phyloP scores from a whole-genome alignment of 2,888 invertebrate genomes.

The Zaprionus obscuricornis region DNA sequence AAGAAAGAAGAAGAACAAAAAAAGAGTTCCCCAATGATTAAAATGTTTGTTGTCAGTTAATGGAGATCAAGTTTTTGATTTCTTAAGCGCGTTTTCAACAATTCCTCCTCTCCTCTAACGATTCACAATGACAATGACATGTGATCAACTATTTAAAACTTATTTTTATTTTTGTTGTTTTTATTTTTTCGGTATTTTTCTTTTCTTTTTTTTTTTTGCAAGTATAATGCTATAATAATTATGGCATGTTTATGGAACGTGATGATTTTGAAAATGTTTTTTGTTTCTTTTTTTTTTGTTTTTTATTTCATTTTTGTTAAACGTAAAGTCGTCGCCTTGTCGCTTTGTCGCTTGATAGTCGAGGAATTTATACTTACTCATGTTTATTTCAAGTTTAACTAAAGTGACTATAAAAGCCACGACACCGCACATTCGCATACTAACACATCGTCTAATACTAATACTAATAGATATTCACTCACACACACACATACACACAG shows the following conservation, averaged over 20 bases:
- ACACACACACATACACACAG: conserved; percentile 2
- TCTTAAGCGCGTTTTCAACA: conserved; percentile 1
- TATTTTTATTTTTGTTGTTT: background rate
- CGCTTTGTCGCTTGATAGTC: conserved; percentile 44
- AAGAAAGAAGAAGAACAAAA: too few relatives aligned
- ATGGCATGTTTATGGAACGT: conserved; percentile 62
- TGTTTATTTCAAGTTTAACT: conserved; percentile 68
- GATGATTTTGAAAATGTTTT: conserved; percentile 55
- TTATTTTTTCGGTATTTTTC: background rate
- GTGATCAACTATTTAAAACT: conserved; percentile 24
- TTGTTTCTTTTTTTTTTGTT: background rate
- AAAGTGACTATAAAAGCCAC: conserved; percentile 57
- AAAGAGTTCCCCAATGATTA: too few relatives aligned
- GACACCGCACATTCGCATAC: conserved; percentile 2
- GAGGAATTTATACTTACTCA: conserved; percentile 70
- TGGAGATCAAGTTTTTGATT: background rate
- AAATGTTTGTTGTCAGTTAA: too few relatives aligned
- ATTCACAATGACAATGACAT: background rate
- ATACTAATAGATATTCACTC: too few relatives aligned
- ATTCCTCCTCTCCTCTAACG: too few relatives aligned
- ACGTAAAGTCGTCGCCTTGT: conserved; percentile 34
- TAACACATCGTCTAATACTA: background rate
- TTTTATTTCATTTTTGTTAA: background rate
- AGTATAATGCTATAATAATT: conserved; percentile 17
- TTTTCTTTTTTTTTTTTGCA: conserved; percentile 8